Evolutionary conservation across 2,888 invertebrate species (phyloP).

Genomic region (Neocrepidodera transversa): DNA sequence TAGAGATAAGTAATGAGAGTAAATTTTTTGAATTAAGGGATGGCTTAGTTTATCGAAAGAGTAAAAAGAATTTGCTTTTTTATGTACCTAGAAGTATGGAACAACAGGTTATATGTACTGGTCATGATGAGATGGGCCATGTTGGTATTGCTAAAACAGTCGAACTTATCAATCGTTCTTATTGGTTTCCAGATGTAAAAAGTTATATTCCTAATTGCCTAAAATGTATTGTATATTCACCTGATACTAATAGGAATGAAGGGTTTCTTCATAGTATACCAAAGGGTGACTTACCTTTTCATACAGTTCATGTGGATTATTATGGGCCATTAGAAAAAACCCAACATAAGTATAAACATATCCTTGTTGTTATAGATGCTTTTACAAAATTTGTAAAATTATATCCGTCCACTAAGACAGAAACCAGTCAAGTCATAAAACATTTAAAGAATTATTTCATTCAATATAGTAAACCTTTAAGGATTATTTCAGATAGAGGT

Average conservation of each 20-base stretch:
- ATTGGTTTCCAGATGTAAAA: slow-evolving; percentile 12
- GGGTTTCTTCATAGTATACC: neutral
- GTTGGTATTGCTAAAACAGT: neutral
- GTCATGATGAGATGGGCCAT: neutral
- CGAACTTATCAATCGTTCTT: neutral
- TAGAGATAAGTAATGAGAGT: neutral
- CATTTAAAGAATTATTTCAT: neutral
- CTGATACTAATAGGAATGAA: neutral
- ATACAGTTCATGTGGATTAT: slow-evolving; percentile 2
- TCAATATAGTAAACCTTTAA: neutral
- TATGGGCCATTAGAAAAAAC: slow-evolving; percentile 16
- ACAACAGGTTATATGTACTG: neutral
- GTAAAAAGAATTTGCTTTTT: neutral
- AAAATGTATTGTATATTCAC: slow-evolving; percentile 3
- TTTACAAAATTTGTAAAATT: slow-evolving; percentile 10
- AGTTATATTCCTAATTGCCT: slow-evolving; percentile 7
- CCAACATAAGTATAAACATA: neutral
- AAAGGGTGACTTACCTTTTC: slow-evolving; percentile 4
- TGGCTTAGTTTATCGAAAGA: neutral
- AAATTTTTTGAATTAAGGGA: neutral
- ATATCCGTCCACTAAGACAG: neutral
- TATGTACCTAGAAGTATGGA: neutral
- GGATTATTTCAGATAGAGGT: neutral
- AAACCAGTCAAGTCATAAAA: neutral
- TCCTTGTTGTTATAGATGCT: slow-evolving; percentile 6